Evolutionary conservation across 2,113 vertebrate species (phyloP).

Genomic region (Eupsittula cactorum): DNA sequence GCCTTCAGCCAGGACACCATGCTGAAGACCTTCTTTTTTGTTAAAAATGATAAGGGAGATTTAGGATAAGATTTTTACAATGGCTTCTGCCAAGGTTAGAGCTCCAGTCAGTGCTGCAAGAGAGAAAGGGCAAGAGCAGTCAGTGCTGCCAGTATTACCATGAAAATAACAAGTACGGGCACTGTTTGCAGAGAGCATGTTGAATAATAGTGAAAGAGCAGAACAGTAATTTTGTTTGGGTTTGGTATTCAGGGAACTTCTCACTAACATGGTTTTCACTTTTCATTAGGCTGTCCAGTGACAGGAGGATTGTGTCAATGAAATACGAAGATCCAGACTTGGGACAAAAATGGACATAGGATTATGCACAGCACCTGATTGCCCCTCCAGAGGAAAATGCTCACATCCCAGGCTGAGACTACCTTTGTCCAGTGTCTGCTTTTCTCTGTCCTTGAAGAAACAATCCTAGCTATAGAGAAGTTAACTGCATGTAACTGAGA

Average conservation of each 20-base stretch:
- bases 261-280: accelerated
- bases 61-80: neutral
- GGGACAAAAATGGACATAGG: neutral
- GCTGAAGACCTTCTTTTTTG: neutral
- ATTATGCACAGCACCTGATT: neutral
- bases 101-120: neutral
- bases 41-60: neutral
- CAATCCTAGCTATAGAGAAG: neutral
- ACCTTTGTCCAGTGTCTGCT: neutral
- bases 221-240: neutral
- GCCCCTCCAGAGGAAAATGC: neutral
- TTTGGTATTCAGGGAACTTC: neutral
- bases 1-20: neutral
- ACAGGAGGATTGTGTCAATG: neutral
- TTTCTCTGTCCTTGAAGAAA: neutral
- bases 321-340: neutral
- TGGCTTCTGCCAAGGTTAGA: neutral
- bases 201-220: neutral
- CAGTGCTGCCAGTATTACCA: neutral
- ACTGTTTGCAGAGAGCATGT: accelerated
- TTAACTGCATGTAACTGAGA: neutral
- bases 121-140: neutral
- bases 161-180: neutral
- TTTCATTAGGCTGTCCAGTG: neutral
- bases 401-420: neutral